Conservation (phyloP, 1,140 invertebrate species). For the Drosophila tani region DNA sequence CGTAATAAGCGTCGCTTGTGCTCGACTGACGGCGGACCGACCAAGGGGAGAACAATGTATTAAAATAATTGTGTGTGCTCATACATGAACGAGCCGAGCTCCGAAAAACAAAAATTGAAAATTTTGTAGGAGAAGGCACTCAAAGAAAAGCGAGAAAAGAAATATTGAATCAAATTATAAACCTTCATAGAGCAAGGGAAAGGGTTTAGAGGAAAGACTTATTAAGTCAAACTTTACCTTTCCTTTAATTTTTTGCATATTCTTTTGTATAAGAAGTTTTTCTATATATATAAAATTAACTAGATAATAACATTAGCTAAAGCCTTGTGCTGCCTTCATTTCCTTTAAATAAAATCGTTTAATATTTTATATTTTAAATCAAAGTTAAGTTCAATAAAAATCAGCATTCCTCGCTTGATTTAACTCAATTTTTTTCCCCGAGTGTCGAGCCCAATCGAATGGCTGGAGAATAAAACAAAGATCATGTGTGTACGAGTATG, state of each 20-base stretch:
- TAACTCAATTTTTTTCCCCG: background rate
- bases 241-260: too few relatives aligned
- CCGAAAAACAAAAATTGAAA: constrained; percentile 8
- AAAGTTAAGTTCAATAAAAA: background rate
- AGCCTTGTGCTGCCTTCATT: background rate
- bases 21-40: constrained; percentile 41
- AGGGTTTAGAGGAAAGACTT: background rate
- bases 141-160: background rate
- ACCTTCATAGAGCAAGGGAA: too few relatives aligned
- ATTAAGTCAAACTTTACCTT: too few relatives aligned
- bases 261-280: too few relatives aligned
- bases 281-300: too few relatives aligned
- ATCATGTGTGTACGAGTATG: constrained; percentile 55
- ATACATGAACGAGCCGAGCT: constrained; percentile 44
- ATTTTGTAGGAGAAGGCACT: constrained; percentile 10
- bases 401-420: background rate
- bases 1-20: constrained; percentile 60
- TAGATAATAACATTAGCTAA: too few relatives aligned
- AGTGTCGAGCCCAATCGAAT: constrained; percentile 14
- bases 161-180: too few relatives aligned
- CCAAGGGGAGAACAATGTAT: constrained; percentile 35
- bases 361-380: background rate
- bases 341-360: background rate
- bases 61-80: constrained; percentile 66
- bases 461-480: constrained; percentile 33